Base-by-base conservation (phyloP, 2,888 invertebrate species). In the Drosophila sordidapex region DNA sequence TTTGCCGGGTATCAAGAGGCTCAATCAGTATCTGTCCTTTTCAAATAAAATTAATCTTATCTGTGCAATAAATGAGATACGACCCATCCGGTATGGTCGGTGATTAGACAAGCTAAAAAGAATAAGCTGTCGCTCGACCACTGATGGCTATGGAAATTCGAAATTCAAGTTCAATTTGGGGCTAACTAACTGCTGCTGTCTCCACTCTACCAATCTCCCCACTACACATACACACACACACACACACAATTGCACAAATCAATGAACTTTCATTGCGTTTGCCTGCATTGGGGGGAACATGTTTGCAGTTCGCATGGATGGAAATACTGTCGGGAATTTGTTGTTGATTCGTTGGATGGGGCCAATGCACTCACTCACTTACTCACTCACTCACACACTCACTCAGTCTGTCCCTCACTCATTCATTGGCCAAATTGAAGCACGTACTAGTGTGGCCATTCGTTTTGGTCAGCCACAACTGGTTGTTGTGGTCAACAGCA, bases 391-490 rank as follows among this genome's bases (percentile, higher is more conserved):
- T 57, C 31, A 43, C 46, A 33, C 36, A 31, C 65, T 29, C 40
- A 21, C 29, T 40, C 27, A 46, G 25, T 46, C 18, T 18, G 18
- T 18, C 27, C 27, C 25, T 49, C 29, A 21, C 29, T 31, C 57
- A 57, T 31, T 57, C 43, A 31, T 11, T 77, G 75, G 63, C 43
- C 72, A 70, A 82, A 82, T 81, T 73, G 60, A 79, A 81, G 77
- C 79, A 79, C 79, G 79, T 78, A 78, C 58, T 15, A 38, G 25
- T 36, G 67, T 60, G 64, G 59, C 43, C 36, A 79, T 81, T 87
- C 82, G 81, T 68, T 87, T 77, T 79, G 82, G 74, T 72, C 69
- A 48, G 64, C 70, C 49, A 72, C 83, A 85, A 83, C 83, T 67
- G 67, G 83, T 83, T 88, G 86, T 56, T 68, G 54, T 66, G 60